phyloP scores from a whole-genome alignment of 2,888 invertebrate genomes.

The Zele albiditarsus region DNA sequence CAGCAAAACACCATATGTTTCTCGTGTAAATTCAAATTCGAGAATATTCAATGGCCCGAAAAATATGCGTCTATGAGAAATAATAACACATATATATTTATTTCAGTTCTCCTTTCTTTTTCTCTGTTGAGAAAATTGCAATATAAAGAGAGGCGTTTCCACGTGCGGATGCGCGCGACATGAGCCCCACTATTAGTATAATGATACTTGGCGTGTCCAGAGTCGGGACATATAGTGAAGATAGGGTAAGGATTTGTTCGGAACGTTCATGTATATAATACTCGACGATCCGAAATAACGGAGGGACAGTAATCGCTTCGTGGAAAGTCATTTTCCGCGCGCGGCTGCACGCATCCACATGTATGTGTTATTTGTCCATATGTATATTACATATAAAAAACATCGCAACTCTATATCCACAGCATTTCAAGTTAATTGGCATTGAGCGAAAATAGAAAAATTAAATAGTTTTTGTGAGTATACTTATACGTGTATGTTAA shows the following conservation, averaged over 20 bases:
- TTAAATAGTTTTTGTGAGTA: not conserved
- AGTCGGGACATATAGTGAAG: constrained; percentile 11
- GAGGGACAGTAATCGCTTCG: constrained; percentile 63
- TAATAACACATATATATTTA: not conserved
- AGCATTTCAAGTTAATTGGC: not conserved
- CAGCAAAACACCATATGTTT: constrained; percentile 23
- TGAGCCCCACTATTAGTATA: constrained; percentile 53
- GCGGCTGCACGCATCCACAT: constrained; percentile 39
- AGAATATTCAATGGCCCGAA: not conserved
- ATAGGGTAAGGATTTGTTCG: not conserved
- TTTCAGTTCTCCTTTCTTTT: not conserved
- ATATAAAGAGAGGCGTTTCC: constrained; percentile 10
- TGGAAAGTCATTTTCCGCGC: constrained; percentile 63
- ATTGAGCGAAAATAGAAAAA: not conserved
- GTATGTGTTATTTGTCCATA: not conserved
- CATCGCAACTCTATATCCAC: too few relatives aligned
- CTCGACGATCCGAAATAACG: constrained; percentile 55
- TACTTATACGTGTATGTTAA: not conserved
- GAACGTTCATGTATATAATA: constrained; percentile 21
- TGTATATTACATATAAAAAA: not conserved
- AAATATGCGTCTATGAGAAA: not conserved
- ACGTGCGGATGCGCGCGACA: constrained; percentile 22
- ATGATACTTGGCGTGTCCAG: constrained; percentile 54
- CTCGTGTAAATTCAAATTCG: not conserved
- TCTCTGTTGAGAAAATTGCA: not conserved